A percentile compares a stretch with the other conserved stretches of the same genome.
Conservation (phyloP, 2,888 invertebrate genomes). For the Toxonevra muliebris region DNA sequence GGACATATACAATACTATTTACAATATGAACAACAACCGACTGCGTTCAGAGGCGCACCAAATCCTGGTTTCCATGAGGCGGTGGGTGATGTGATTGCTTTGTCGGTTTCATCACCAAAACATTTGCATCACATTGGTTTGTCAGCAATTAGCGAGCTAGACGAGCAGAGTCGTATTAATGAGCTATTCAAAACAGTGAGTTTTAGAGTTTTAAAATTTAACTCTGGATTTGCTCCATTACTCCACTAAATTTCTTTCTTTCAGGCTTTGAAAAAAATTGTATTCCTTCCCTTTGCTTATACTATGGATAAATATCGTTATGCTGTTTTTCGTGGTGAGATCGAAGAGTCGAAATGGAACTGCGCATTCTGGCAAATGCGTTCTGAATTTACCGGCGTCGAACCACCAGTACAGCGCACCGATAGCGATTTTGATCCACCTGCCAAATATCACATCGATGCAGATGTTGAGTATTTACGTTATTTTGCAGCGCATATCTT, state of each 20-base stretch:
- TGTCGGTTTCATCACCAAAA: conserved; percentile 75
- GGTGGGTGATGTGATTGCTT: conserved; percentile 76
- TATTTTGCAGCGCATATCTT: conserved; percentile 83
- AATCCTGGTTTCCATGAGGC: conserved; percentile 75
- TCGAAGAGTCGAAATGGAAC: conserved; percentile 70
- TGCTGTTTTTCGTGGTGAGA: conserved; percentile 72
- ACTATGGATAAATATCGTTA: conserved; percentile 77
- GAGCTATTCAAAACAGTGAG: conserved; percentile 68
- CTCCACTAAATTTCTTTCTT: conserved; percentile 4
- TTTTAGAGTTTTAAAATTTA: not conserved
- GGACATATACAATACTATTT: conserved; percentile 77
- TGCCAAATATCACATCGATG: conserved; percentile 78
- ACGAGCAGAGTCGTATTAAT: conserved; percentile 72
- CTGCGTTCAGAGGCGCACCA: conserved; percentile 70
- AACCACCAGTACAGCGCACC: conserved; percentile 71
- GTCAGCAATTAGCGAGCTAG: conserved; percentile 69
- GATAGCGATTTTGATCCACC: conserved; percentile 80
- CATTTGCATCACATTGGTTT: conserved; percentile 77
- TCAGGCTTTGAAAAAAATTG: conserved; percentile 71
- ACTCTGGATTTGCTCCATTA: not conserved
- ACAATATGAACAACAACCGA: conserved; percentile 70
- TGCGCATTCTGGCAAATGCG: conserved; percentile 75
- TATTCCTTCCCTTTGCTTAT: conserved; percentile 76
- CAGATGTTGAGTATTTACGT: conserved; percentile 72
- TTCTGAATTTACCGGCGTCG: conserved; percentile 71